Evolutionary conservation across 2,888 invertebrate species (phyloP), one percentile per base, ranked within the genome.

Genomic region (Drosophila emarginata): DNA sequence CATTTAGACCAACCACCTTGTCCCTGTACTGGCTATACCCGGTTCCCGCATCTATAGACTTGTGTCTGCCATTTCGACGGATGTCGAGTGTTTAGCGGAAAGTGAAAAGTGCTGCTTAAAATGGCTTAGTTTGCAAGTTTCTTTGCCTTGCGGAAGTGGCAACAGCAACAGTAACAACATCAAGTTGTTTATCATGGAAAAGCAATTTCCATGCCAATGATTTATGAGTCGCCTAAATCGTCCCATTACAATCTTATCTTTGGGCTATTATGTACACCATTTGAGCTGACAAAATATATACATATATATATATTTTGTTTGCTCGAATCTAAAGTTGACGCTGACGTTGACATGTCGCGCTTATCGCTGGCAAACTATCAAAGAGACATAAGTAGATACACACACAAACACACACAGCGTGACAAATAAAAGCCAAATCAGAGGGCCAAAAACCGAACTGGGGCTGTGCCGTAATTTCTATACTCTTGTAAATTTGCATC

Each of bases 331-430:
- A 69, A 75, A 71, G 75, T 51, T 64, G 61, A 57, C 62, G 56
- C 65, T 86, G 84, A 80, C 87, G 89, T 89, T 83, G 89, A 83
- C 88, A 89, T 89, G 83, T 83, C 86, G 82, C 89, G 86, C 88
- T 89, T 84, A 84, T 89, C 89, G 87, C 78, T 69, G 71, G 77
- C 68, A 83, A 84, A 86, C 86, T 89, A 84, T 84, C 89, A 88
- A 84, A 52, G 53, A 32, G 59, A 52, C 54, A 54, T 36, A 36
- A 54, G 54, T 36, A 54, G 45, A 12, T 45, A 45, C 45, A 45
- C 65, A 88, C 73, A 80, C 85, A 77, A 56, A 68, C 65, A 70
- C 45, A 70, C 60, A 79, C 40, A 45, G 21, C 45, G 21, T 45
- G 45, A 67, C 51, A 67, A 61, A 59, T 69, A 81, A 71, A 65